Evolutionary conservation across 1,140 invertebrate species (phyloP).

Genomic region (Drosophila mojavensis): DNA sequence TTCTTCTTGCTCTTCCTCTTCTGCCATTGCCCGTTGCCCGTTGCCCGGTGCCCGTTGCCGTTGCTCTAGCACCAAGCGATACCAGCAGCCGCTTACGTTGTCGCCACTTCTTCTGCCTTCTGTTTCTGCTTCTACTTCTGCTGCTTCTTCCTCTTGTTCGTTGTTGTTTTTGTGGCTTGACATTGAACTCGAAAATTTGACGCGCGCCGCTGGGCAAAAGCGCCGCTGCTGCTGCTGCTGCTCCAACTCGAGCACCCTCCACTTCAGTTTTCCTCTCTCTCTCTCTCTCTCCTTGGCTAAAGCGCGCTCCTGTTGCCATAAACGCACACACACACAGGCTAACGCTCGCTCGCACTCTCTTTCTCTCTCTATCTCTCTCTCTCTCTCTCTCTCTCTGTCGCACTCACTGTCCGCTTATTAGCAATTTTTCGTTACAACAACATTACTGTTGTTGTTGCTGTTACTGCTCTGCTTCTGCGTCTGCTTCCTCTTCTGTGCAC

Average conservation of each 20-base stretch:
- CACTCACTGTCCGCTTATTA: constrained; percentile 51
- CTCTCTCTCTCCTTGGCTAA: constrained; percentile 9
- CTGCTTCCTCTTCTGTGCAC: constrained; percentile 5
- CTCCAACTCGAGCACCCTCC: constrained; percentile 7
- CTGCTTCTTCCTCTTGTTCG: constrained; percentile 18
- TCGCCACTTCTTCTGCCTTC: no score
- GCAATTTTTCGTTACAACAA: constrained; percentile 58
- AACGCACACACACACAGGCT: constrained; percentile 23
- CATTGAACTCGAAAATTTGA: constrained; percentile 82
- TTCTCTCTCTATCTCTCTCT: constrained; percentile 13
- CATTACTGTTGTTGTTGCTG: constrained; percentile 41
- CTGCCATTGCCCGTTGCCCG: no score
- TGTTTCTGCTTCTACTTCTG: neutral
- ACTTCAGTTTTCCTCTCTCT: constrained; percentile 11
- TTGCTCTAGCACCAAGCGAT: constrained; percentile 1
- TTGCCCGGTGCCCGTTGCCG: no score
- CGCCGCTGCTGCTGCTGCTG: constrained; percentile 48
- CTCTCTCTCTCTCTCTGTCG: constrained; percentile 23
- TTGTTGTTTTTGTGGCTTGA: constrained; percentile 77
- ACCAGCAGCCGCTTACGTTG: constrained; percentile 1
- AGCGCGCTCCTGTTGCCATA: constrained; percentile 26
- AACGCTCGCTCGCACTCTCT: constrained; percentile 17
- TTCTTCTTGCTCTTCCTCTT: no score
- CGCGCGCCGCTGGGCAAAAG: constrained; percentile 72
- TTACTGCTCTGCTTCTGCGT: constrained; percentile 10